Conservation (phyloP, 92 coral and sea anemone genomes). For the Porites rus region DNA sequence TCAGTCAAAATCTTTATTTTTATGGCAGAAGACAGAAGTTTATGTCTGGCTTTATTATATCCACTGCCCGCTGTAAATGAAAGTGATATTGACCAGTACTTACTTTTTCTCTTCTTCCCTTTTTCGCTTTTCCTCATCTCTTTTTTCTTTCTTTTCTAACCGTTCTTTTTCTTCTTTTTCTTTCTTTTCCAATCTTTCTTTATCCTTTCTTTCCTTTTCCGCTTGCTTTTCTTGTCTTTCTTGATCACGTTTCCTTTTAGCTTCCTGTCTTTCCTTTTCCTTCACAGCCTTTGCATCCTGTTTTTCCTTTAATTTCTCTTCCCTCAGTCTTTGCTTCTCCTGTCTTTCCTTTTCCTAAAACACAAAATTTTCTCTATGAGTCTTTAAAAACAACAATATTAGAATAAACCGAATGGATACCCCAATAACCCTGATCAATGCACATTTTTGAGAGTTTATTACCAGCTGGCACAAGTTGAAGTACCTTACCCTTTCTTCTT, state of each 20-base stretch:
- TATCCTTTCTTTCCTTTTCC: slow-evolving; percentile 83
- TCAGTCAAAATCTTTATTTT: no score
- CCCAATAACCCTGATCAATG: no score
- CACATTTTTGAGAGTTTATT: neutral
- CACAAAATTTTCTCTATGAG: neutral
- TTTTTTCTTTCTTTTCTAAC: slow-evolving; percentile 75
- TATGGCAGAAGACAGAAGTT: no score
- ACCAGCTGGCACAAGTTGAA: no score
- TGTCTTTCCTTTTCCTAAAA: slow-evolving; percentile 59
- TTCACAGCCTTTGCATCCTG: slow-evolving; percentile 75
- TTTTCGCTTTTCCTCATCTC: slow-evolving; percentile 82
- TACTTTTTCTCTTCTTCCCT: slow-evolving; percentile 86
- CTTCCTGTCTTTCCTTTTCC: slow-evolving; percentile 86
- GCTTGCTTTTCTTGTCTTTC: slow-evolving; percentile 83
- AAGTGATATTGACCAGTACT: neutral
- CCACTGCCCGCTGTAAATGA: no score
- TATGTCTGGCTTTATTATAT: no score
- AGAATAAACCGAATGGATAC: no score
- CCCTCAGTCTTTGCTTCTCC: slow-evolving; percentile 66
- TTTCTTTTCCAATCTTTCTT: slow-evolving; percentile 83
- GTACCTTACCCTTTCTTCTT: slow-evolving; percentile 72
- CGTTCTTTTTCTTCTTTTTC: slow-evolving; percentile 82
- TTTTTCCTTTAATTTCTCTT: slow-evolving; percentile 71
- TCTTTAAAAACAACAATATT: no score
- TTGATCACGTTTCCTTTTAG: slow-evolving; percentile 86